Evolutionary conservation across 2,113 vertebrate species (phyloP), one percentile per base, ranked within the genome.

Genomic region (Aphyosemion australe): DNA sequence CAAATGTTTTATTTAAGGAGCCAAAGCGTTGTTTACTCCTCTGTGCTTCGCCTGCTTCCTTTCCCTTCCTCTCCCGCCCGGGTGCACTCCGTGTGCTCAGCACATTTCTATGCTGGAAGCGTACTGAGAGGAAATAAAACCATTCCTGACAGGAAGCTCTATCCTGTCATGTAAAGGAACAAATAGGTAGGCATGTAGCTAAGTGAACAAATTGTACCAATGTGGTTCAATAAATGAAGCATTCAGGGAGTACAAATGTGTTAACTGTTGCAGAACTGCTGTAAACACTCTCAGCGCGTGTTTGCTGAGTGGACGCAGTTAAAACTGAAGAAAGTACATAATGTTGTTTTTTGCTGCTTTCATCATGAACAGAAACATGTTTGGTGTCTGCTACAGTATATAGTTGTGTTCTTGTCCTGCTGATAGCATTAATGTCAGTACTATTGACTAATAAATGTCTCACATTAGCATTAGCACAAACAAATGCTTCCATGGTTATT

Each of bases 1-100:
- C 90, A 92, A 91, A 93, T 93, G 86, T 90, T 92, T 94, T 92
- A 91, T 93, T 93, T 90, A 93, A 89, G 76, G 78, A 80, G 80
- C 86, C 83, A 84, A 90, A 91, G 84, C 62, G 69, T 90, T 93
- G 91, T 93, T 93, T 93, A 92, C 89, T 86, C 68, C 82, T 68
- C 65, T 76, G 79, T 83, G 83, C 76, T 80, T 74, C 71, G 79
- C 47, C 76, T 81, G 83, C 77, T 76, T 75, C 63, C 68, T 67
- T 59, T 74, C 78, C 55, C 85, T 90, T 84, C 82, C 80, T 88
- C 82, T 82, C 64, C 76, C 49, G 49, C 74, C 77, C 74, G 62
- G 81, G 34, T 66, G 65, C 50, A 46, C 74, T 82, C 73, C 75
- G 74, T 82, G 78, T 73, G 69, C 80, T 83, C 89, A 89, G 84